Conservation (phyloP, 2,113 vertebrate genomes). For the Panthera tigris region DNA sequence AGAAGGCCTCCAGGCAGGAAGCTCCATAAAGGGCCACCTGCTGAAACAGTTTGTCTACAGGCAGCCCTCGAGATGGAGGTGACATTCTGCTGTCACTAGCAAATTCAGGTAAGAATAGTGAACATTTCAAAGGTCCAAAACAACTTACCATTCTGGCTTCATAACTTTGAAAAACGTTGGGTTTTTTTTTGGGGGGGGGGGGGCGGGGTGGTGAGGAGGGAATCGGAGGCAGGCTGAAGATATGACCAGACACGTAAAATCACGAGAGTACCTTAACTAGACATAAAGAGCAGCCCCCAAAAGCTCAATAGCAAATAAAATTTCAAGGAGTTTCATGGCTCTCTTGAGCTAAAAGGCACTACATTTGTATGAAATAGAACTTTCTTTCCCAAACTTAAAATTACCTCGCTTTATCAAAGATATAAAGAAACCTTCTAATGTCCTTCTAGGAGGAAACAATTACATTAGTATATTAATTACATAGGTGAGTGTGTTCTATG, state of each 20-base stretch:
- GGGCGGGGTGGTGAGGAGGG: too few species aligned
- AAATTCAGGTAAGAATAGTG: background rate
- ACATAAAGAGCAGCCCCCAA: background rate
- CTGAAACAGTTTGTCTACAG: background rate
- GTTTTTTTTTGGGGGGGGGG: background rate
- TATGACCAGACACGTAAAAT: background rate
- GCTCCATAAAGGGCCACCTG: constrained; percentile 51
- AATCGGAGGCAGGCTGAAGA: background rate
- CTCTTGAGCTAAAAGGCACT: background rate
- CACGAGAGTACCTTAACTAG: background rate
- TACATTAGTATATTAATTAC: background rate
- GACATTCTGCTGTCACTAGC: background rate
- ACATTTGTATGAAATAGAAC: background rate
- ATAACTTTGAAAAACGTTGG: background rate
- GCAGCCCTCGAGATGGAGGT: background rate
- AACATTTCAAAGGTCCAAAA: background rate
- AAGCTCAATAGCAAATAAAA: background rate
- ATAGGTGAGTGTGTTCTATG: background rate
- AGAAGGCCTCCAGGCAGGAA: constrained; percentile 67
- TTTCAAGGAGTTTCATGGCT: background rate
- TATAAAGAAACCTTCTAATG: constrained; percentile 16
- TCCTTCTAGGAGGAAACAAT: background rate
- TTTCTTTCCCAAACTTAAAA: constrained; percentile 18
- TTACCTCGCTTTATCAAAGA: constrained; percentile 25
- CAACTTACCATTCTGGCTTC: background rate